Base-by-base conservation (phyloP, 2,797 vertebrate genomes). In the Astyanax mexicanus region DNA sequence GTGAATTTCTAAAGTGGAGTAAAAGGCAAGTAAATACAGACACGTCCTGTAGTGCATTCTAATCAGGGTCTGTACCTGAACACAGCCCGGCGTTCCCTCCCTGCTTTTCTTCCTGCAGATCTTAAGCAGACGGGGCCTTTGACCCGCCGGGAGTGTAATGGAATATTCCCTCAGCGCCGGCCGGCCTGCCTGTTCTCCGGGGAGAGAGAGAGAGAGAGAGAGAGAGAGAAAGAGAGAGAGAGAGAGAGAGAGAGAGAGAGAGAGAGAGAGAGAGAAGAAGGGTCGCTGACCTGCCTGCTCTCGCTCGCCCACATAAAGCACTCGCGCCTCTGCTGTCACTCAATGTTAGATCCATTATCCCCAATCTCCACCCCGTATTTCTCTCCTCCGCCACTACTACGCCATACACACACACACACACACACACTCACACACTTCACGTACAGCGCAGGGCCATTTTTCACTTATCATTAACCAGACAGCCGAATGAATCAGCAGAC, bases 261-360 rank as follows among this genome's bases (percentile, higher is more conserved):
- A n/a, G n/a, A n/a, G n/a, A n/a, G n/a, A n/a, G n/a, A n/a, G n/a
- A n/a, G n/a, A n/a, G n/a, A n/a, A n/a, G n/a, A n/a, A n/a, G 85
- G 92, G 91, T 93, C 89, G 84, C 65, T 23, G 86, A 91, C 81
- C 91, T 88, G n/a, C 74, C 78, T 87, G 88, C 85, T 88, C 87
- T 90, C 88, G 84, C 85, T 90, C 89, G 90, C 88, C 88, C 90
- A 83, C 89, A 89, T 91, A 91, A 94, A 92, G 90, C 89, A 92
- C 89, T 90, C 84, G 70, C 81, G 81, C 86, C 77, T 88, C 84
- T 70, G 84, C 92, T 91, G 88, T 90, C 90, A 91, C 87, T 94
- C 90, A 84, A 93, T 94, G 90, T 89, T 90, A 89, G 84, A 32
- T 62, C 90, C 90, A 93, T 93, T 92, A 93, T 87, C 84, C 89